These are phyloP conservation scores for Alouatta palliata DNA, from an alignment of 2,113 vertebrate species.

Conservation along the genomic window DNA sequence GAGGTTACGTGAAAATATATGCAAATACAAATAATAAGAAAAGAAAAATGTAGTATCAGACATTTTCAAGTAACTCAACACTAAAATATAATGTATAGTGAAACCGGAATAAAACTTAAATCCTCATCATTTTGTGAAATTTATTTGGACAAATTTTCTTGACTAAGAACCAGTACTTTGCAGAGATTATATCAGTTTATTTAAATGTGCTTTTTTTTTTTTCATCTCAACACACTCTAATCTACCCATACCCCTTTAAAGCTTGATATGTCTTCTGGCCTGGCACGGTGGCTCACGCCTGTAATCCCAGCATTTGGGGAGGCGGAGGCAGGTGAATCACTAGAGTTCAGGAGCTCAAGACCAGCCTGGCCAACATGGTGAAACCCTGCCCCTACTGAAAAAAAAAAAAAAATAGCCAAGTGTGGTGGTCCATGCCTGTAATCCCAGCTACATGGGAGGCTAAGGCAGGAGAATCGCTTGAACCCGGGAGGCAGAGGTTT, in stretches of 20 bases:
- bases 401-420: too few species aligned
- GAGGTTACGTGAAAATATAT: background rate
- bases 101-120: background rate
- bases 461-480: too few species aligned
- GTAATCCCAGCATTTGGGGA: too few species aligned
- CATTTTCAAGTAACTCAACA: background rate
- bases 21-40: background rate
- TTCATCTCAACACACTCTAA: background rate
- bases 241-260: background rate
- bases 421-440: too few species aligned
- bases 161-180: background rate
- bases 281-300: too few species aligned
- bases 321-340: too few species aligned
- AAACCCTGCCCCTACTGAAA: too few species aligned
- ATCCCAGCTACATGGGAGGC: too few species aligned
- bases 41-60: background rate
- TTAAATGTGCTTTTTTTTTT: background rate
- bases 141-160: background rate
- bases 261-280: too few species aligned
- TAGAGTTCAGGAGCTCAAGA: too few species aligned
- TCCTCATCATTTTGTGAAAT: background rate
- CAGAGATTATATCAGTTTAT: background rate
- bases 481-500: too few species aligned
- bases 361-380: too few species aligned
- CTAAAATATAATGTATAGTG: background rate